Base-by-base conservation (phyloP, 2,888 invertebrate genomes). In the Diaperis boleti region DNA sequence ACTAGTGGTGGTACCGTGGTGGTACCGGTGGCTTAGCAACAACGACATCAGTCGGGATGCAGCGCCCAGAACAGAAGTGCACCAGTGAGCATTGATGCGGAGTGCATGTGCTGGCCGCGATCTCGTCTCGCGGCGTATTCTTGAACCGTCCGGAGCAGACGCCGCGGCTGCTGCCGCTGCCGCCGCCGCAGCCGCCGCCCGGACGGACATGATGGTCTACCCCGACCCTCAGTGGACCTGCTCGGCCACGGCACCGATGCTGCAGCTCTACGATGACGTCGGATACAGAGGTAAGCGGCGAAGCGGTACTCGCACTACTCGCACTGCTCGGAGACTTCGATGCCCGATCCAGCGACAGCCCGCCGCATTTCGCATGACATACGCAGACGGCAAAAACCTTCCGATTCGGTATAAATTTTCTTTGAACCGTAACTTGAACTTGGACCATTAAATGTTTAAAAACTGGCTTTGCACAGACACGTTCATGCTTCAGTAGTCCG, bases 201-300 rank as follows among this genome's bases (percentile, higher is more conserved):
- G 63, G 41, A 61, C 64, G 61, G 75, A 76, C 72, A 81, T 81
- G 81, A 86, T 86, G 86, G 87, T 87, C 79, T 87, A 87, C 82
- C 87, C 87, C 74, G 87, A 87, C 82, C 83, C 86, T 74, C 85
- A 86, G 83, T 83, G 85, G 85, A 83, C 76, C 57, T 80, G 80
- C 69, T 77, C 80, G 54, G 76, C 79, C 45, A 85, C 86, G 79
- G 82, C 84, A 75, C 84, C 86, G 73, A 85, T 87, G 83, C 84
- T 87, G 75, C 86, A 87, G 79, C 85, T 87, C 81, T 87, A 87
- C 84, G 87, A 87, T 79, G 87, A 87, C 83, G 86, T 86, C 66
- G 81, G 81, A 78, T 87, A 87, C 81, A 81, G 87, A 83, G 87
- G 87, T 87, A 83, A 85, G 85, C 82, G n/a, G 37, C 35, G 6